A percentile compares a stretch with the other conserved stretches of the same genome.
Conservation (phyloP, 1,140 invertebrate species). For the Latrodectus geometricus region DNA sequence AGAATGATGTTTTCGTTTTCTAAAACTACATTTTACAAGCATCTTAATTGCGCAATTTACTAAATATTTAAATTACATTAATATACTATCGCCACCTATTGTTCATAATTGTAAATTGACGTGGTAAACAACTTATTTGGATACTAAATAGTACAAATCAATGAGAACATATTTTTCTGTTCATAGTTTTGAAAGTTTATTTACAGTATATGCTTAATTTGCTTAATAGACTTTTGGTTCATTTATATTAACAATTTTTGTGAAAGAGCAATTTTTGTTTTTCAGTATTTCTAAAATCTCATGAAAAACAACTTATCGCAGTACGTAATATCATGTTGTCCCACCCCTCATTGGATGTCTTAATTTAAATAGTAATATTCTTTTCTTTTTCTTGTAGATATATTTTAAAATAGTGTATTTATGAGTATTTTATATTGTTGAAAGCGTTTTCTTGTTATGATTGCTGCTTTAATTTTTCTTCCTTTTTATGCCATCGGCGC, state of each 20-base stretch:
- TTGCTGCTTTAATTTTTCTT: background rate
- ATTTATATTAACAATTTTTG: background rate
- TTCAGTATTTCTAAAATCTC: background rate
- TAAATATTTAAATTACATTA: background rate
- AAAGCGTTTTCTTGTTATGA: background rate
- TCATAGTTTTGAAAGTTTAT: conserved; percentile 1
- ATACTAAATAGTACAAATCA: conserved; percentile 12
- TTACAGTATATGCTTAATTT: background rate
- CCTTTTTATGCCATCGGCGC: conserved; percentile 17
- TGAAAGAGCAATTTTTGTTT: background rate
- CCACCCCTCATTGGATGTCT: conserved; percentile 39
- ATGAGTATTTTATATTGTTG: too few relatives aligned
- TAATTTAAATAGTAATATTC: conserved; percentile 32
- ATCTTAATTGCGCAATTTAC: background rate
- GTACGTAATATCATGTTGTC: conserved; percentile 51
- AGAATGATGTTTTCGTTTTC: too few relatives aligned
- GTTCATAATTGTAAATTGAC: conserved; percentile 52
- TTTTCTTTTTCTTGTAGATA: background rate
- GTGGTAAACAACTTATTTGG: conserved; percentile 52
- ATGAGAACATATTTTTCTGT: conserved; percentile 43
- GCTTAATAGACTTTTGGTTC: background rate
- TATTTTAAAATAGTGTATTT: too few relatives aligned
- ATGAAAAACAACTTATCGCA: conserved; percentile 39
- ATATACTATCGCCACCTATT: conserved; percentile 48
- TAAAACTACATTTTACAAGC: too few relatives aligned